Evolutionary conservation across 2,113 vertebrate species (phyloP).

Genomic region (Apteryx mantelli): DNA sequence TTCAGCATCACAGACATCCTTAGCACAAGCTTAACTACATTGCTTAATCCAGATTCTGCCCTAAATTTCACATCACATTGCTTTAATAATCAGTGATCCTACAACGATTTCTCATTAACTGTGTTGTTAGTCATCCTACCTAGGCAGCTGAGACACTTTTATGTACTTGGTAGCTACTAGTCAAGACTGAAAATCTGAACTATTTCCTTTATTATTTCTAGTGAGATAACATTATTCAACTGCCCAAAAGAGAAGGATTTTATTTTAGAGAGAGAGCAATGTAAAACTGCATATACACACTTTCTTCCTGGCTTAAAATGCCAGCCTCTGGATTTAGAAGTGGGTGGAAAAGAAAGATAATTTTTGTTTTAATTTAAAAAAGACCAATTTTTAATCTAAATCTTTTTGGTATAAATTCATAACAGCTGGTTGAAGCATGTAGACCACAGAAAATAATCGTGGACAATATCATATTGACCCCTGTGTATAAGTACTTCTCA

Average conservation of each 20-base stretch:
- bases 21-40: not conserved
- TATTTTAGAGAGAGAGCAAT: not conserved
- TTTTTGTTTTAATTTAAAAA: too few relatives aligned
- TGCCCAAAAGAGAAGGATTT: too few relatives aligned
- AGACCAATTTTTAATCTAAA: too few relatives aligned
- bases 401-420: too few relatives aligned
- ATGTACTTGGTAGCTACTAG: not conserved
- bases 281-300: not conserved
- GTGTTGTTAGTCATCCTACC: not conserved
- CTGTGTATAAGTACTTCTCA: too few relatives aligned
- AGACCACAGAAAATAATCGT: too few relatives aligned
- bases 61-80: not conserved
- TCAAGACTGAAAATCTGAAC: not conserved
- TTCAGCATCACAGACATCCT: not conserved
- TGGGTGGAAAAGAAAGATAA: too few relatives aligned
- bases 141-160: not conserved
- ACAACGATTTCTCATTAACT: not conserved
- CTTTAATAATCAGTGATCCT: not conserved
- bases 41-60: not conserved
- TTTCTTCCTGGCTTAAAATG: too few relatives aligned
- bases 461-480: too few relatives aligned
- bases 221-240: too few relatives aligned
- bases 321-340: too few relatives aligned
- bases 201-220: not conserved
- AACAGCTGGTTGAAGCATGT: too few relatives aligned